phyloP scores from a whole-genome alignment of 1,140 invertebrate species.

The Leptoteleia sp. region DNA sequence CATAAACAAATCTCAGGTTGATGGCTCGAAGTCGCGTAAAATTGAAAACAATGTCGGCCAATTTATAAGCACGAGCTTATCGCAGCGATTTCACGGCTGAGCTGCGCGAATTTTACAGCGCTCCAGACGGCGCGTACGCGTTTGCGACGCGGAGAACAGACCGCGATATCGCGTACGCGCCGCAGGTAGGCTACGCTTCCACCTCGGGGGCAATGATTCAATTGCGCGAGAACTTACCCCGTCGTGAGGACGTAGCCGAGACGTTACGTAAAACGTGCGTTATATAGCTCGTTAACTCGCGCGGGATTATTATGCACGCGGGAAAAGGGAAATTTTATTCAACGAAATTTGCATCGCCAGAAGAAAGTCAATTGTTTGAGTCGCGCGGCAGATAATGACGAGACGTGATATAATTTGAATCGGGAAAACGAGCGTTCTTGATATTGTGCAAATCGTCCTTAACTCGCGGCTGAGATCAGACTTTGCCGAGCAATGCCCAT shows the following conservation, averaged over 20 bases:
- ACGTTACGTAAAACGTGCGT: constrained; percentile 44
- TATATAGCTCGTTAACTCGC: constrained; percentile 40
- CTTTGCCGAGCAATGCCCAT: constrained; percentile 1
- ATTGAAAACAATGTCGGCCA: constrained; percentile 12
- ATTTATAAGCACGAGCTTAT: constrained; percentile 32
- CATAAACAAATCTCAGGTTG: constrained; percentile 13
- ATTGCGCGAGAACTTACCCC: constrained; percentile 49
- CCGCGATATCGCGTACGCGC: constrained; percentile 27
- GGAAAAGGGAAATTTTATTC: constrained; percentile 41
- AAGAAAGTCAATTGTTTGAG: constrained; percentile 44
- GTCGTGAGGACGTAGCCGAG: constrained; percentile 26
- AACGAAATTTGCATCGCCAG: constrained; percentile 20
- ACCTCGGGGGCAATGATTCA: constrained; percentile 57
- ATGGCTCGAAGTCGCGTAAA: constrained; percentile 3
- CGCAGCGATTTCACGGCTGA: constrained; percentile 44
- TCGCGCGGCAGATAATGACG: neutral
- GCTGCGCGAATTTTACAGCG: constrained; percentile 32
- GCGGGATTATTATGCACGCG: too few relatives aligned
- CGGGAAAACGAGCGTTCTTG: constrained; percentile 5
- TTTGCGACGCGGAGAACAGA: constrained; percentile 1
- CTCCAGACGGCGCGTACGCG: constrained; percentile 8
- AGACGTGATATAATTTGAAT: constrained; percentile 24
- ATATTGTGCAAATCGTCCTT: constrained; percentile 10
- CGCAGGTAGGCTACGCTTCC: constrained; percentile 32
- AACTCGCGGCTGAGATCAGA: constrained; percentile 1